Evolutionary conservation across 2,113 vertebrate genomes (phyloP).

Genomic region (Callionymus lyra): DNA sequence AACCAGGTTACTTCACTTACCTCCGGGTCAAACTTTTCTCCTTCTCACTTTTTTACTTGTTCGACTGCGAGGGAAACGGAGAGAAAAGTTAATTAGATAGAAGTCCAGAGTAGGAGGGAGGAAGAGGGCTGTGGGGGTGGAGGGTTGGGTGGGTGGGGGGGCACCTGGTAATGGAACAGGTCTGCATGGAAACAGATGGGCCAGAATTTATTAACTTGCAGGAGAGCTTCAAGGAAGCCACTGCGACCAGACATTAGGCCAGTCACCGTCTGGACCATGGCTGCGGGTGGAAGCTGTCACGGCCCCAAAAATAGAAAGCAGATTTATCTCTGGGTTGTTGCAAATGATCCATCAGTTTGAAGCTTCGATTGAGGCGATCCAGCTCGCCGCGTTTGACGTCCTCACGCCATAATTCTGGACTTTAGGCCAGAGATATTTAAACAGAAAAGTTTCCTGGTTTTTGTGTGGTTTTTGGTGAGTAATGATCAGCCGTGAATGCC

Average conservation of each 20-base stretch:
- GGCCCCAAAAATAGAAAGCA: slow-evolving; percentile 54
- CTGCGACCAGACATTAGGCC: slow-evolving; percentile 62
- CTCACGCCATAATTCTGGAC: slow-evolving; percentile 20
- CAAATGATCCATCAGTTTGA: slow-evolving; percentile 56
- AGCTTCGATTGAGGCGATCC: slow-evolving; percentile 43
- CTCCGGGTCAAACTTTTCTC: slow-evolving; percentile 42
- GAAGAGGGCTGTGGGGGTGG: no score
- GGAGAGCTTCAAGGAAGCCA: slow-evolving; percentile 61
- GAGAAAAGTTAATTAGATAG: slow-evolving; percentile 67
- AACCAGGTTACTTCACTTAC: slow-evolving; percentile 49
- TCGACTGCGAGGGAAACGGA: slow-evolving; percentile 48
- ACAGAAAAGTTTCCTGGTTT: background rate
- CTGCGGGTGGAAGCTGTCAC: slow-evolving; percentile 55
- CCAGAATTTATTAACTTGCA: slow-evolving; percentile 72
- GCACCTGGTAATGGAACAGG: slow-evolving; percentile 57
- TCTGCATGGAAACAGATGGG: slow-evolving; percentile 67
- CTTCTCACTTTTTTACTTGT: slow-evolving; percentile 23
- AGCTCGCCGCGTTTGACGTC: slow-evolving; percentile 23
- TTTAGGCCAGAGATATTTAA: background rate
- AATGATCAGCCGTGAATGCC: background rate
- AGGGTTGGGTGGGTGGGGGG: slow-evolving; percentile 32
- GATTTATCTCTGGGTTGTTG: slow-evolving; percentile 56
- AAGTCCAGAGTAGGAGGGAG: slow-evolving; percentile 40
- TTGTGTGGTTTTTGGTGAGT: background rate
- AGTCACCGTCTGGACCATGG: slow-evolving; percentile 54